Evolutionary conservation across 2,113 vertebrate genomes (phyloP).

Genomic region (Penelope pileata): DNA sequence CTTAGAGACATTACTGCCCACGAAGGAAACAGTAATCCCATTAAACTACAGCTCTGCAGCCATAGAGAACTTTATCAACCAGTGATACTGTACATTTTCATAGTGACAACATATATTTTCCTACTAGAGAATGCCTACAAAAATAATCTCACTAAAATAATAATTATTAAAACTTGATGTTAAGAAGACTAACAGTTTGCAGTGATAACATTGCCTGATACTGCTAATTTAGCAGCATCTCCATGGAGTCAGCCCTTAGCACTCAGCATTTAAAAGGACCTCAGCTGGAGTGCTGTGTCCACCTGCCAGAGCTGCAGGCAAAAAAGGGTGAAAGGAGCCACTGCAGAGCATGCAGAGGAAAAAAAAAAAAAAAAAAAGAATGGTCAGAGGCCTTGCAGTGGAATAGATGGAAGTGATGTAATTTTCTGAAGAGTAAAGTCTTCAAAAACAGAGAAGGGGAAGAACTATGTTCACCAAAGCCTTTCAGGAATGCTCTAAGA

Average conservation of each 20-base stretch:
- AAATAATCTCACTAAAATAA: neutral
- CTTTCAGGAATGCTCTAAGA: neutral
- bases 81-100: neutral
- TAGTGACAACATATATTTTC: neutral
- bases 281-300: neutral
- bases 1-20: neutral
- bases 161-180: neutral
- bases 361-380: neutral
- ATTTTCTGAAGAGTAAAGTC: neutral
- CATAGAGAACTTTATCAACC: neutral
- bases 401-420: neutral
- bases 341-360: neutral
- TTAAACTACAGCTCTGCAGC: neutral
- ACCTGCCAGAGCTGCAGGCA: neutral
- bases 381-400: neutral
- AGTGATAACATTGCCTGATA: neutral
- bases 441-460: neutral
- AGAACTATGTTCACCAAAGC: neutral
- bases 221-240: neutral
- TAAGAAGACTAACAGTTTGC: neutral
- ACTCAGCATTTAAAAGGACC: neutral
- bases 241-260: neutral
- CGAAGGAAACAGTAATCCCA: neutral
- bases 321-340: neutral
- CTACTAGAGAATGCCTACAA: neutral